Evolutionary conservation across 2,888 invertebrate species (phyloP).

Genomic region (Archips xylosteana): DNA sequence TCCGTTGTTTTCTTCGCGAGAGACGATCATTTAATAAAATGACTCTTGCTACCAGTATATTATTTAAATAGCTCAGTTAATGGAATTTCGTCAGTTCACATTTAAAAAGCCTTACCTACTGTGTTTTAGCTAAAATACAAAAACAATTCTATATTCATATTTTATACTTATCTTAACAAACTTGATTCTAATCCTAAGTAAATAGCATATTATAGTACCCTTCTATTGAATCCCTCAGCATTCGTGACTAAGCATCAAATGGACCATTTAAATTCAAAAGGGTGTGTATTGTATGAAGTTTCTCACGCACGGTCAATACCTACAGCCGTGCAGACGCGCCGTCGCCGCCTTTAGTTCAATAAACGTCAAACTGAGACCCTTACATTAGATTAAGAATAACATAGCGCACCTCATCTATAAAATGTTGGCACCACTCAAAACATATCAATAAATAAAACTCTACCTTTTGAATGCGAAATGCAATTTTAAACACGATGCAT

Average conservation of each 20-base stretch:
- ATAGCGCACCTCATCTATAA: background rate
- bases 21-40: slow-evolving; percentile 19
- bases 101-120: background rate
- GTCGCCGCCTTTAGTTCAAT: slow-evolving; percentile 15
- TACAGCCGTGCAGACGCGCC: slow-evolving; percentile 8
- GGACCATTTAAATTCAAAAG: slow-evolving; percentile 42
- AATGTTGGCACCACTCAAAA: background rate
- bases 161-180: background rate
- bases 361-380: background rate
- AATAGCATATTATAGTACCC: slow-evolving; percentile 21
- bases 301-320: slow-evolving; percentile 31
- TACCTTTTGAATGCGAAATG: slow-evolving; percentile 11
- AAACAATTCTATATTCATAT: background rate
- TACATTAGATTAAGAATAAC: slow-evolving; percentile 13
- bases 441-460: background rate
- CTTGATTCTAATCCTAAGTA: slow-evolving; percentile 22
- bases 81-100: background rate
- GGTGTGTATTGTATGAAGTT: slow-evolving; percentile 38
- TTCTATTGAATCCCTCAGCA: slow-evolving; percentile 20
- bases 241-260: slow-evolving; percentile 56
- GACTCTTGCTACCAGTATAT: slow-evolving; percentile 1
- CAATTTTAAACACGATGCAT: slow-evolving; percentile 22
- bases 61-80: background rate
- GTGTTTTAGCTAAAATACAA: background rate
- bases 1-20: slow-evolving; percentile 17